A percentile compares a stretch with the other conserved stretches of the same genome.
Conservation (phyloP, 2,797 vertebrate genomes). For the Loriculus beryllinus region DNA sequence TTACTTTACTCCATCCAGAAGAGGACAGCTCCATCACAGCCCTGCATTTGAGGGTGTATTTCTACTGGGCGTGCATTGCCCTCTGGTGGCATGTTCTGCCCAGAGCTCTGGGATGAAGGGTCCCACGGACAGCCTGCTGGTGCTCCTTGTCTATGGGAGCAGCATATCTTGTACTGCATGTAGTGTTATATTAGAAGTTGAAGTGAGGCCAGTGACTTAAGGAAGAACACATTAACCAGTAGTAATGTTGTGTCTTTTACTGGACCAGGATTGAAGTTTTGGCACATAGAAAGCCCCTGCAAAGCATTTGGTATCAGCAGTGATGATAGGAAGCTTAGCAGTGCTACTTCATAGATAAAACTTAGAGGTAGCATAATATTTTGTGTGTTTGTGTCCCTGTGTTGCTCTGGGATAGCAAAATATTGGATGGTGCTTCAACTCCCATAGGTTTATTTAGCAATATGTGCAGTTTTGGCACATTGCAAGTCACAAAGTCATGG, state of each 20-base stretch:
- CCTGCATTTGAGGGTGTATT: fast-evolving
- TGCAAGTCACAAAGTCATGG: not conserved
- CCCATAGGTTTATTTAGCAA: not conserved
- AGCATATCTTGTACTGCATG: fast-evolving
- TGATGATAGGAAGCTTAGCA: not conserved
- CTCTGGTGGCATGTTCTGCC: constrained; percentile 18
- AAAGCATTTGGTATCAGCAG: not conserved
- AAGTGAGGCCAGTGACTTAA: not conserved
- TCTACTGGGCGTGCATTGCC: constrained; percentile 27
- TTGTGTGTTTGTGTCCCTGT: not conserved
- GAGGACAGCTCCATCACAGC: not conserved
- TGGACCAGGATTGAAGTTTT: not conserved
- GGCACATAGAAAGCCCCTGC: not conserved
- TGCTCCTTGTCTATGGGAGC: not conserved
- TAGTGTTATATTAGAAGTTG: not conserved
- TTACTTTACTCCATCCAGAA: not conserved
- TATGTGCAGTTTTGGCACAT: not conserved
- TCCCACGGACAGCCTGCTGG: not conserved
- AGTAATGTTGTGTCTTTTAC: not conserved
- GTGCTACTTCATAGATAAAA: not conserved
- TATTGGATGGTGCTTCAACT: not conserved
- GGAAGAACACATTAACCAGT: not conserved
- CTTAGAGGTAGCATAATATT: not conserved
- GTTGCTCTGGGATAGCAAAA: not conserved
- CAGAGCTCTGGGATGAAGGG: not conserved